Percentiles rank a stretch among this genome's conserved stretches.
These are phyloP conservation scores for Petrocephalus microphthalmus DNA, from an alignment of 2,113 vertebrate species.

Conservation along the genomic window DNA sequence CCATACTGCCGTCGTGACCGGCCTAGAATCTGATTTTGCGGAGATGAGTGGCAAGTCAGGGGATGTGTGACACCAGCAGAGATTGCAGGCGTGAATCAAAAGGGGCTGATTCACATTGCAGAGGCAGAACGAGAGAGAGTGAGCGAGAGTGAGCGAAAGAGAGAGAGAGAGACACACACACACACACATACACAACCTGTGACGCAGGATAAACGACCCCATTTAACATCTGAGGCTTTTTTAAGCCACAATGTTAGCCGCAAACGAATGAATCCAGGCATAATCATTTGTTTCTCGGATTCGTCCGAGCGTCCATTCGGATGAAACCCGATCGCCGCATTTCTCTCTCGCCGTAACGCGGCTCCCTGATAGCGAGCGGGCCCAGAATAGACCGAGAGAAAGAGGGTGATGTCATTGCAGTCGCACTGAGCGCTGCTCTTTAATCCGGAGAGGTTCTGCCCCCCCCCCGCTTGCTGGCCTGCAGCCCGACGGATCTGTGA, in stretches of 20 bases:
- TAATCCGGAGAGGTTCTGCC: not conserved
- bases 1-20: not conserved
- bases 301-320: not conserved
- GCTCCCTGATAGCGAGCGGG: not conserved
- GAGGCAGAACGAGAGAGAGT: not conserved
- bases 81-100: not conserved
- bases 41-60: slow-evolving; percentile 1
- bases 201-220: not conserved
- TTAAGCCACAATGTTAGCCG: not conserved
- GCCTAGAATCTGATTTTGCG: not conserved
- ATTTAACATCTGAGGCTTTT: not conserved
- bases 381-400: slow-evolving; percentile 13
- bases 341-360: slow-evolving; percentile 17
- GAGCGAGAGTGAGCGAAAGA: not conserved
- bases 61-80: not conserved
- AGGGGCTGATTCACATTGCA: slow-evolving; percentile 16
- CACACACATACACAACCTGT: not conserved
- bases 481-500: slow-evolving; percentile 39
- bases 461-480: not conserved
- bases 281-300: not conserved
- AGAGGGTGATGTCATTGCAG: slow-evolving; percentile 17
- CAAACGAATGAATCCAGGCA: not conserved
- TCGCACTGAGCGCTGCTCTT: not conserved
- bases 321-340: not conserved
- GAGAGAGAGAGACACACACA: not conserved